Percentiles rank a stretch among this genome's conserved stretches.
Conservation (phyloP, 2,797 vertebrate species). For the Paguma larvata region DNA sequence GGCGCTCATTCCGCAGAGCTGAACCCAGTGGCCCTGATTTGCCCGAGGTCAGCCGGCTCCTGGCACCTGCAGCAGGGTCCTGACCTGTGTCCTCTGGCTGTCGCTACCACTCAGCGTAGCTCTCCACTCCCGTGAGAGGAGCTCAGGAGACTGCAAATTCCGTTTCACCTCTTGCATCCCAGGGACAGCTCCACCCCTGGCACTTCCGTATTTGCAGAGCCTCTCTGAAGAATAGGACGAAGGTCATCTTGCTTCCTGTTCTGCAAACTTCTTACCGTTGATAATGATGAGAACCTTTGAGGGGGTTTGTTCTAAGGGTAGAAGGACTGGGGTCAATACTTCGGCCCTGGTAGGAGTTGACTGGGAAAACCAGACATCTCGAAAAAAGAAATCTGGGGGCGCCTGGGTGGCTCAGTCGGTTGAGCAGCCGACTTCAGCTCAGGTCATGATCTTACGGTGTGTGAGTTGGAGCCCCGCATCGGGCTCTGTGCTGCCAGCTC, state of each 20-base stretch:
- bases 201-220: not conserved
- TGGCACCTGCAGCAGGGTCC: not conserved
- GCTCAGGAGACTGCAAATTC: not conserved
- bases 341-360: not conserved
- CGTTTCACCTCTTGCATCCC: not conserved
- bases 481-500: too few relatives aligned
- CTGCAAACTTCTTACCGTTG: not conserved
- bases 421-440: too few relatives aligned
- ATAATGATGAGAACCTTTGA: not conserved
- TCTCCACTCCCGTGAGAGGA: not conserved
- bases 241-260: not conserved
- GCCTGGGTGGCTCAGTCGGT: too few relatives aligned
- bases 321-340: not conserved
- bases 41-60: not conserved
- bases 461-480: too few relatives aligned
- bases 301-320: not conserved
- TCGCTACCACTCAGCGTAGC: not conserved
- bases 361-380: not conserved
- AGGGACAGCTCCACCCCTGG: not conserved
- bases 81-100: not conserved
- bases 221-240: not conserved
- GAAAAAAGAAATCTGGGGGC: not conserved
- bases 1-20: not conserved
- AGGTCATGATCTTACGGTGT: too few relatives aligned
- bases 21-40: not conserved